These are phyloP conservation scores for Drosophila anomelani DNA, from an alignment of 2,888 invertebrate genomes.

Conservation along the genomic window DNA sequence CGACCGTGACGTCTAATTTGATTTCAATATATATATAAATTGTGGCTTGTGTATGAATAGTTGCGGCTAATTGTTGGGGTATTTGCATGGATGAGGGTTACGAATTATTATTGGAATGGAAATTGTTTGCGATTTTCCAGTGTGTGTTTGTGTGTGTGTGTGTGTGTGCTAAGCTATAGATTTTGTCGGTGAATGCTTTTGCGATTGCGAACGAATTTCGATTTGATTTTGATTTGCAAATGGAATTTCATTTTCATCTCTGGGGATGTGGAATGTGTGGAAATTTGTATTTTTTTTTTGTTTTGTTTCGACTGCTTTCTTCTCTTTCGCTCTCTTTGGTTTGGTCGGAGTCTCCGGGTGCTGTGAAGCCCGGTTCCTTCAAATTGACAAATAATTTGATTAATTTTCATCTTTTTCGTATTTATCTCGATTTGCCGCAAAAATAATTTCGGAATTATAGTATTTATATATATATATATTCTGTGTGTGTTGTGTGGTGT, in stretches of 20 bases:
- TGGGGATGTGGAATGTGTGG: constrained; percentile 43
- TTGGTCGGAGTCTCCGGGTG: constrained; percentile 37
- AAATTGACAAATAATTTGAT: constrained; percentile 56
- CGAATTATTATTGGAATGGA: constrained; percentile 14
- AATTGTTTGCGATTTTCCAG: constrained; percentile 27
- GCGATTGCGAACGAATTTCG: constrained; percentile 60
- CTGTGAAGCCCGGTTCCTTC: constrained; percentile 49
- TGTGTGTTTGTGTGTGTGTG: constrained; percentile 13
- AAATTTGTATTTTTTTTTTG: constrained; percentile 27
- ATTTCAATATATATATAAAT: constrained; percentile 34
- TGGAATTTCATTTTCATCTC: constrained; percentile 42
- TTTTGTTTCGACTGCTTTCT: constrained; percentile 49
- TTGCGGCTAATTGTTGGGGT: constrained; percentile 62
- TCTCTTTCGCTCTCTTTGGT: constrained; percentile 76
- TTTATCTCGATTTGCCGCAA: constrained; percentile 62
- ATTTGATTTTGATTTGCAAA: constrained; percentile 52
- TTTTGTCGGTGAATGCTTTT: constrained; percentile 21
- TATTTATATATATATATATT: constrained; percentile 8
- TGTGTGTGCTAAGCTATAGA: constrained; percentile 26
- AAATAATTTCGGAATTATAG: constrained; percentile 53
- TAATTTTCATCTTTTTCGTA: constrained; percentile 34
- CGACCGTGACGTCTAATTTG: constrained; percentile 41
- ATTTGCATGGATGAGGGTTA: constrained; percentile 27
- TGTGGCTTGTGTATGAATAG: constrained; percentile 54
- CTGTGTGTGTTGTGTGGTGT: constrained; percentile 20